These are phyloP conservation scores for Salvelinus fontinalis DNA, from an alignment of 2,113 vertebrate species.

Conservation along the genomic window DNA sequence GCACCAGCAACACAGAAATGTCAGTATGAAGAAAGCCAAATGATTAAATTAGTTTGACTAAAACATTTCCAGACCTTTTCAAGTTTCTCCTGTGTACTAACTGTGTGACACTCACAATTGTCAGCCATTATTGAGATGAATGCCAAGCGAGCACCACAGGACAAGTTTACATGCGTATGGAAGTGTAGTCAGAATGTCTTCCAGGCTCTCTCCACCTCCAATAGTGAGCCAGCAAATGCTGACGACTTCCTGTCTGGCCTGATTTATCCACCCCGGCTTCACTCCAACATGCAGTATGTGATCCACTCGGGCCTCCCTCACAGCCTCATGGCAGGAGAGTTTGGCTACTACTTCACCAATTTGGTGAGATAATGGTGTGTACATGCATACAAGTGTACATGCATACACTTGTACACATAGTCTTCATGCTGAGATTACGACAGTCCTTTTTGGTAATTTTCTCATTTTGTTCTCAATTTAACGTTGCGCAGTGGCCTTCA, in stretches of 20 bases:
- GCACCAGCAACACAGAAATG: too few species aligned
- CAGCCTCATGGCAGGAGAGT: constrained; percentile 78
- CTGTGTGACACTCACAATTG: neutral
- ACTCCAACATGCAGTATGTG: constrained; percentile 80
- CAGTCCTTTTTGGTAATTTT: neutral
- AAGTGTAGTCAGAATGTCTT: constrained; percentile 77
- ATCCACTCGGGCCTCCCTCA: constrained; percentile 79
- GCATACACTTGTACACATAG: neutral
- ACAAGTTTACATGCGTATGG: constrained; percentile 76
- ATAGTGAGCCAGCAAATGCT: constrained; percentile 73
- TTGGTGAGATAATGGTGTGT: constrained; percentile 63
- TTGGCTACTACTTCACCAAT: constrained; percentile 81
- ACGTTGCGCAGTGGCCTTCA: constrained; percentile 79
- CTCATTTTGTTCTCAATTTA: constrained; percentile 26
- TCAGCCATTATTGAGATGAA: constrained; percentile 81
- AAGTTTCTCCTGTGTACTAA: neutral
- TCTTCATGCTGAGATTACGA: neutral
- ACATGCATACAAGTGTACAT: neutral
- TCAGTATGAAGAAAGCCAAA: neutral
- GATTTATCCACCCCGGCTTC: constrained; percentile 70
- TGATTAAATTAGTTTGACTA: neutral
- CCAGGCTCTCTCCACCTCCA: constrained; percentile 68
- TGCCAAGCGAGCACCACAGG: constrained; percentile 78
- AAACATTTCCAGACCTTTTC: neutral
- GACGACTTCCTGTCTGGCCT: constrained; percentile 77